phyloP scores from a whole-genome alignment of 2,113 vertebrate species.

The Camelus bactrianus region DNA sequence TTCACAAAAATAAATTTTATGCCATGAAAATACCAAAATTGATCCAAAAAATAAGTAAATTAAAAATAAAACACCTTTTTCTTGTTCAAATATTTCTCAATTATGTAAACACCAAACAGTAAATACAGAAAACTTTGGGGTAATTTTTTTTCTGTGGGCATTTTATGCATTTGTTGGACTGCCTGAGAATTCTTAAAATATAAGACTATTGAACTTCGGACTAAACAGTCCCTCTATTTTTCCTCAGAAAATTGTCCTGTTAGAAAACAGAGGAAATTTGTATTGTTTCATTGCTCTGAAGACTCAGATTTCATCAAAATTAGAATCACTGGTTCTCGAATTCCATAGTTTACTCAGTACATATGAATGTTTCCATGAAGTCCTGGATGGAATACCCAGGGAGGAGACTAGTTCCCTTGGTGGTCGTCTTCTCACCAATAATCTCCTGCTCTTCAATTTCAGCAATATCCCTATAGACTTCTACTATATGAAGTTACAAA shows the following conservation, averaged over 20 bases:
- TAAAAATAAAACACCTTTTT: not conserved
- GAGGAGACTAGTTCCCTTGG: not conserved
- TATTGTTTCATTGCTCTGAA: not conserved
- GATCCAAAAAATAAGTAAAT: not conserved
- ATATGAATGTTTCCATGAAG: not conserved
- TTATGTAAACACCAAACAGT: not conserved
- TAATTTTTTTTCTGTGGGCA: not conserved
- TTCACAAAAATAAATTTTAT: not conserved
- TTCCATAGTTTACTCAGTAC: not conserved
- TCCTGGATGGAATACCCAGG: not conserved
- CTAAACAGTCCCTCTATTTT: not conserved
- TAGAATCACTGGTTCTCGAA: not conserved
- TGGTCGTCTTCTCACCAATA: not conserved
- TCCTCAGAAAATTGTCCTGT: not conserved
- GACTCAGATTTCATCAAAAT: conserved; percentile 41
- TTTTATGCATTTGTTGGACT: not conserved
- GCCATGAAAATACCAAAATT: not conserved
- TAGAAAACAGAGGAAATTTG: not conserved
- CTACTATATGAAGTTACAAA: not conserved
- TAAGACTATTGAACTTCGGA: not conserved
- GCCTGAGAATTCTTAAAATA: not conserved
- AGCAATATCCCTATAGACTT: not conserved
- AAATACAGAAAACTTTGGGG: not conserved
- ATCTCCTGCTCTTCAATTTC: not conserved
- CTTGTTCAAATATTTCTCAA: not conserved